Percentiles rank a stretch among this genome's conserved stretches.
These are phyloP conservation scores for Diacarnus erythraeanus DNA, from an alignment of 37 sponge, comb jelly and placozoan species.

Conservation along the genomic window DNA sequence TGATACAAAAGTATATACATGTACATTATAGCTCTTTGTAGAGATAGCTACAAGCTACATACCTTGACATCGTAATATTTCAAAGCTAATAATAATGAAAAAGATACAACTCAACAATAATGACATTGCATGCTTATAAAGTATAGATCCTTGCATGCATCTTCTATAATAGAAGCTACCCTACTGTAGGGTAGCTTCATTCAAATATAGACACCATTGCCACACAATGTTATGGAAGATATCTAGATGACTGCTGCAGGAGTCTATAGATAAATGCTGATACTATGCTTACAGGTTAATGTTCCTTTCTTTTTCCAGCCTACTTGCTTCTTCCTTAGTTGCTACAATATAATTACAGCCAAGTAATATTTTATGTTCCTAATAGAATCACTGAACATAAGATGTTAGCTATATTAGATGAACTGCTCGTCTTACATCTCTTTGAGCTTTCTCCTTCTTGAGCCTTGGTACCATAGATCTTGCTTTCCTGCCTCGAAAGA, in stretches of 20 bases:
- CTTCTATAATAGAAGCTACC: too few species aligned
- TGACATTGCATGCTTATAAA: too few species aligned
- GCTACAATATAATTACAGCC: slow-evolving; percentile 32
- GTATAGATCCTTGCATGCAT: too few species aligned
- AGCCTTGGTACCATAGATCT: slow-evolving; percentile 56
- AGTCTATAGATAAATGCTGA: too few species aligned
- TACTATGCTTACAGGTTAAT: slow-evolving; percentile 51
- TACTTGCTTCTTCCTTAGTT: slow-evolving; percentile 52
- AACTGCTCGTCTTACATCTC: slow-evolving; percentile 47
- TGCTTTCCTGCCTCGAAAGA: slow-evolving; percentile 44
- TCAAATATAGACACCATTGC: too few species aligned
- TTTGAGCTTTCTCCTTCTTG: slow-evolving; percentile 51
- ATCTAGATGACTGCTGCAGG: too few species aligned
- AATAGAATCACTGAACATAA: too few species aligned
- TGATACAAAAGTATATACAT: not conserved
- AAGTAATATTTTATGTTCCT: too few species aligned
- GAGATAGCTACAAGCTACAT: not conserved
- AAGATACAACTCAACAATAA: not conserved
- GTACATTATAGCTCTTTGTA: not conserved
- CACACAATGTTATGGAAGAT: too few species aligned
- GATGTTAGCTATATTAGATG: not conserved
- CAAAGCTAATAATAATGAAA: slow-evolving; percentile 45
- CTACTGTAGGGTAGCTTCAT: too few species aligned
- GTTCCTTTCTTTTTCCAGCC: slow-evolving; percentile 76
- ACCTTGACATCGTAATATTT: slow-evolving; percentile 87